Base-by-base conservation (phyloP, 2,888 invertebrate genomes). In the Drosophila putrida region DNA sequence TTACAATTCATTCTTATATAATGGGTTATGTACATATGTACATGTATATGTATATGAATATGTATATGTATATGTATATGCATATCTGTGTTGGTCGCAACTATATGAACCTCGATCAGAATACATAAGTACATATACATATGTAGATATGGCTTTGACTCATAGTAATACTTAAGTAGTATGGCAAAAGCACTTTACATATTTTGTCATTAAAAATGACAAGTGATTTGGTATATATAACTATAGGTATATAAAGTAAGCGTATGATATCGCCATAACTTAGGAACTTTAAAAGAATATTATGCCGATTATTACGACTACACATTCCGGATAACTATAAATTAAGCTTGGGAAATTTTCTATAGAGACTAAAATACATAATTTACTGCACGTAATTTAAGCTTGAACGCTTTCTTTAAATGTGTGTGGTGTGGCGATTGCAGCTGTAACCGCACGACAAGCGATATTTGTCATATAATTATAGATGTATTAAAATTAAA, bases 321-420 rank as follows among this genome's bases (percentile, higher is more conserved):
- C 20, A 35, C 49, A 49, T 49, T 49, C 49, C 49, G 20, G 49
- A 33, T 33, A 35, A 8, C 25, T 35, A 4, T 49, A 35, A 49
- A 13, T 15, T 11, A 33, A 49, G 33, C 35, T 35, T 33, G 49
- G 49, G 8, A 8, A 8, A 1, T 49, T 8, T 49, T 49, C 33
- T 49, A 35, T 33, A 15, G 11, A 20, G 11, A 47, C 49, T 20
- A 33, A 49, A 6, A 20, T 33, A 33, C 15, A 33, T 10, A 6
- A 33, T n/a, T 11, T 10, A 27, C 43, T 25, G 25, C 25, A 27
- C n/a, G 6, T 20, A 49, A 31, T 20, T 20, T 20, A 20, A 20
- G 20, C 3, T 20, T 20, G 2, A 20, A 20, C 1, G 3, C 1
- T 20, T 20, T 20, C 20, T 20, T 20, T 20, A 20, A 20, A 20